phyloP scores from a whole-genome alignment of 2,888 invertebrate species.

The Apamea crenata region DNA sequence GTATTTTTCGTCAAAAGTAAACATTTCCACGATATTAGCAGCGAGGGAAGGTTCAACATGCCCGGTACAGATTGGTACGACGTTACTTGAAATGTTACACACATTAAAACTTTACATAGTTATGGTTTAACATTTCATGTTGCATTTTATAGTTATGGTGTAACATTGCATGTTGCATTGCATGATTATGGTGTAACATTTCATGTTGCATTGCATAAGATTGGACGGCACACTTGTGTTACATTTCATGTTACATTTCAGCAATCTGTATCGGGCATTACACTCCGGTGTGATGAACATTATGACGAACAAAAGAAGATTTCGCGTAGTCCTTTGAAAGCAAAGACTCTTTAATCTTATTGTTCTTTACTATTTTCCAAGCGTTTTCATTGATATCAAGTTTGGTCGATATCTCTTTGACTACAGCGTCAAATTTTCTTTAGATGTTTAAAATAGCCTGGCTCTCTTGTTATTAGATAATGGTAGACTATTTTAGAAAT shows the following conservation, averaged over 20 bases:
- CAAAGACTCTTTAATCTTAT: constrained; percentile 81
- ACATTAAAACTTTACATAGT: too few species aligned
- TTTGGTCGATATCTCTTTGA: constrained; percentile 60
- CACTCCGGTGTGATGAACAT: constrained; percentile 71
- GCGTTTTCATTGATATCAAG: constrained; percentile 68
- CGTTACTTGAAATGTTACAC: too few species aligned
- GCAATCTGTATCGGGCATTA: neutral
- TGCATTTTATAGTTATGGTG: neutral
- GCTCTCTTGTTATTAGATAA: constrained; percentile 29
- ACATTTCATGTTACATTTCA: too few species aligned
- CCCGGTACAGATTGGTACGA: too few species aligned
- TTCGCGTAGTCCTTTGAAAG: constrained; percentile 77
- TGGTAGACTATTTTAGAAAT: neutral
- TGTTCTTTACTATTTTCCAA: constrained; percentile 78
- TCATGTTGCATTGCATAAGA: neutral
- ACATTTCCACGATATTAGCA: neutral
- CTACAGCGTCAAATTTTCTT: constrained; percentile 38
- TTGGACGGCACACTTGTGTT: neutral
- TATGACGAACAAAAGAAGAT: constrained; percentile 79
- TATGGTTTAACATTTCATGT: neutral
- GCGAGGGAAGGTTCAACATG: too few species aligned
- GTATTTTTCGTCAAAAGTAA: neutral
- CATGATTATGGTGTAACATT: neutral
- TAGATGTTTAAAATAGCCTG: constrained; percentile 11
- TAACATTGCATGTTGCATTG: too few species aligned